phyloP scores from a whole-genome alignment of 2,888 invertebrate genomes.

The Drosophila ustulata region DNA sequence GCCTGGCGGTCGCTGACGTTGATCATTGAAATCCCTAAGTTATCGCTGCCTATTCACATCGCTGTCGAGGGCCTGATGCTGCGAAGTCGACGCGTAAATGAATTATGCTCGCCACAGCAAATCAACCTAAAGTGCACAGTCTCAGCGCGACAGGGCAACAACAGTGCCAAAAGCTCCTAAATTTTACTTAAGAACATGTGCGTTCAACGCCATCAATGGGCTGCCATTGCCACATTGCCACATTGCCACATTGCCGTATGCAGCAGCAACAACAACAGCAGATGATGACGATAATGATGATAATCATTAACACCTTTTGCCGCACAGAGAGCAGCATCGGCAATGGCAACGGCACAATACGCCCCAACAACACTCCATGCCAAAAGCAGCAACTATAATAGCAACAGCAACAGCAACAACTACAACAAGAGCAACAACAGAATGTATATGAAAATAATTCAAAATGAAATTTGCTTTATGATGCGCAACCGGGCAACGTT shows the following conservation, averaged over 20 bases:
- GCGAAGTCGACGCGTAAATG: slow-evolving; percentile 52
- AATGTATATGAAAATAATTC: slow-evolving; percentile 84
- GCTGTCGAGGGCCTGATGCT: slow-evolving; percentile 29
- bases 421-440: slow-evolving; percentile 29
- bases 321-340: slow-evolving; percentile 64
- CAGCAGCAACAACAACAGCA: slow-evolving; percentile 22
- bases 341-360: slow-evolving; percentile 56
- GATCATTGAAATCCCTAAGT: slow-evolving; percentile 84
- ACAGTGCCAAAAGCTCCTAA: slow-evolving; percentile 80
- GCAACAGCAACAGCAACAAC: slow-evolving; percentile 34
- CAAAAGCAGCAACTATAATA: slow-evolving; percentile 11
- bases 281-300: slow-evolving; percentile 78
- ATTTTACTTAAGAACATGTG: slow-evolving; percentile 82
- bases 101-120: slow-evolving; percentile 83
- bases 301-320: slow-evolving; percentile 83
- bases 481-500: slow-evolving; percentile 81
- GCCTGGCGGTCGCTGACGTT: slow-evolving; percentile 69
- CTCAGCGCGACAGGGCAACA: slow-evolving; percentile 58
- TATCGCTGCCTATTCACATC: slow-evolving; percentile 72
- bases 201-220: slow-evolving; percentile 77
- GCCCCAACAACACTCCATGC: slow-evolving; percentile 57
- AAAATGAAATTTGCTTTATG: slow-evolving; percentile 85
- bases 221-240: slow-evolving; percentile 60
- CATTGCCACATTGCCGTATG: slow-evolving; percentile 22
- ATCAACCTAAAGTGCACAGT: slow-evolving; percentile 77